A percentile compares a stretch with the other conserved stretches of the same genome.
These are phyloP conservation scores for Drosophila dives DNA, from an alignment of 2,888 invertebrate genomes.

Conservation along the genomic window DNA sequence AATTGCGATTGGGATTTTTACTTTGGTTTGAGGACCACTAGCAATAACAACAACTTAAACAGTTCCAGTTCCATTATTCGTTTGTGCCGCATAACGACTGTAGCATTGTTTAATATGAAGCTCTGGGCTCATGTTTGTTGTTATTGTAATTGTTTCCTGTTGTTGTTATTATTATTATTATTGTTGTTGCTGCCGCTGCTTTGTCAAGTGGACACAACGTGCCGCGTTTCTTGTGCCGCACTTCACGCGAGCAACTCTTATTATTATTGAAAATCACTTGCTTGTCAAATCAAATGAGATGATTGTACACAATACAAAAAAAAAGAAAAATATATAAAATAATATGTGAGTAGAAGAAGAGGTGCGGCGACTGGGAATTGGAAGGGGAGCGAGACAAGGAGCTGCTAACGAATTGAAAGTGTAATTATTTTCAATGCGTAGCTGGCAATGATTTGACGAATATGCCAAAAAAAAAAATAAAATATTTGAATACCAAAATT, in stretches of 20 bases:
- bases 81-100: slow-evolving; percentile 33
- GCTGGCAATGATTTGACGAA: slow-evolving; percentile 67
- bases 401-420: slow-evolving; percentile 77
- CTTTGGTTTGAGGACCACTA: not conserved
- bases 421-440: slow-evolving; percentile 76
- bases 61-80: slow-evolving; percentile 35
- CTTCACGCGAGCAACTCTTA: slow-evolving; percentile 69
- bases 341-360: slow-evolving; percentile 1
- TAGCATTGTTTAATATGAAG: slow-evolving; percentile 61
- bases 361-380: not conserved
- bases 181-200: slow-evolving; percentile 34
- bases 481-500: slow-evolving; percentile 46
- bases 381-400: slow-evolving; percentile 28
- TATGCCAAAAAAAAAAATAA: slow-evolving; percentile 9
- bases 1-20: not conserved
- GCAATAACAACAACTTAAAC: not conserved
- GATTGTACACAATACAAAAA: slow-evolving; percentile 71
- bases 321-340: slow-evolving; percentile 5
- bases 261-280: slow-evolving; percentile 82
- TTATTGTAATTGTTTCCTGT: slow-evolving; percentile 30
- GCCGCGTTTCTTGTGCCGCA: slow-evolving; percentile 49
- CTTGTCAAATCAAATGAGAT: slow-evolving; percentile 81
- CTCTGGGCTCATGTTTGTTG: slow-evolving; percentile 57
- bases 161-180: slow-evolving; percentile 28
- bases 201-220: slow-evolving; percentile 62